Percentiles rank a stretch among this genome's conserved stretches.
Evolutionary conservation across 2,797 vertebrate species (phyloP).

Genomic region (Babyrousa celebensis): DNA sequence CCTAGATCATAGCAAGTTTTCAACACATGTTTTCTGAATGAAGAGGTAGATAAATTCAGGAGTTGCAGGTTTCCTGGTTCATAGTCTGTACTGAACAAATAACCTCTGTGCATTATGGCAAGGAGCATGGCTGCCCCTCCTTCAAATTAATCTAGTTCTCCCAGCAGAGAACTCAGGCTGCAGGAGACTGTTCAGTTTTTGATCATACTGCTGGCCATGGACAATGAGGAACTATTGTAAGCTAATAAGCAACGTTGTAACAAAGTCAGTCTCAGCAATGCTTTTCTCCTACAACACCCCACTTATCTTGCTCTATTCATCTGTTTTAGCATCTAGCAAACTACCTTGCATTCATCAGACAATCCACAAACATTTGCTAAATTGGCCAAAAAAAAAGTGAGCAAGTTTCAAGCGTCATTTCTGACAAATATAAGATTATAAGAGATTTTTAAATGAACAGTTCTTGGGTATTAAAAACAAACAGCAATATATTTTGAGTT

Average conservation of each 20-base stretch:
- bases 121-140: background rate
- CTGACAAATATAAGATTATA: background rate
- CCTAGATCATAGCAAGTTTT: background rate
- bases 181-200: background rate
- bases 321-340: background rate
- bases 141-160: slow-evolving; percentile 19
- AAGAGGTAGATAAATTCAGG: background rate
- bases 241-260: background rate
- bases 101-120: background rate
- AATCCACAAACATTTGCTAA: background rate
- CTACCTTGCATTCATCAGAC: background rate
- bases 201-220: background rate
- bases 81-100: background rate
- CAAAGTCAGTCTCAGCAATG: background rate
- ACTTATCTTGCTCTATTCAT: background rate
- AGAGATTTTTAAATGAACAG: background rate
- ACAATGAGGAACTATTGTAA: background rate
- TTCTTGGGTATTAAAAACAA: slow-evolving; percentile 54
- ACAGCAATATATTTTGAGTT: slow-evolving; percentile 37
- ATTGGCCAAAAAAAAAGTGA: background rate
- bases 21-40: slow-evolving; percentile 39
- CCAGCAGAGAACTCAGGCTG: slow-evolving; percentile 6
- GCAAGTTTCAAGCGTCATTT: slow-evolving; percentile 14
- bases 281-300: background rate
- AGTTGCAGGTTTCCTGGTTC: background rate